Percentiles rank a stretch among this genome's conserved stretches.
These are phyloP conservation scores for Numenius arquata DNA, from an alignment of 2,113 vertebrate genomes.

Conservation along the genomic window DNA sequence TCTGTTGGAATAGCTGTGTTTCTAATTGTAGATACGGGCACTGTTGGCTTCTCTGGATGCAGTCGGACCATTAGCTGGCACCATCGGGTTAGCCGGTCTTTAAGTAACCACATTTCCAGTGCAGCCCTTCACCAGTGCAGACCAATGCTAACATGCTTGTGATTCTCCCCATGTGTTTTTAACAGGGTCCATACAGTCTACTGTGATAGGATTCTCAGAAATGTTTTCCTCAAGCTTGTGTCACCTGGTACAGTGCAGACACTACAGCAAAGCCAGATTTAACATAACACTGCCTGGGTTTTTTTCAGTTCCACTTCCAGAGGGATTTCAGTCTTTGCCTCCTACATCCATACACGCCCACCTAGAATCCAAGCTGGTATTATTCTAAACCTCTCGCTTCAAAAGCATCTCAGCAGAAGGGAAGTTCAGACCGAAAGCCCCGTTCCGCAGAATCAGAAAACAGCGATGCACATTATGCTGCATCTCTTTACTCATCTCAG, in stretches of 20 bases:
- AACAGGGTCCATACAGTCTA: not conserved
- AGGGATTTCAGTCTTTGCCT: not conserved
- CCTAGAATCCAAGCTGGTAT: not conserved
- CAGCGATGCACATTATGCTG: not conserved
- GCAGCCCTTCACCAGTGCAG: not conserved
- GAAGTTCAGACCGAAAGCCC: not conserved
- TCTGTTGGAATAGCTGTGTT: not conserved
- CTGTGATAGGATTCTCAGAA: not conserved
- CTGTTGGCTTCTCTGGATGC: not conserved
- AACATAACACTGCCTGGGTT: fast-evolving
- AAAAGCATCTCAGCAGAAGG: not conserved
- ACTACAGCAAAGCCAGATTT: not conserved
- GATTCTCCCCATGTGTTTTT: not conserved
- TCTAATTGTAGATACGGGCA: not conserved
- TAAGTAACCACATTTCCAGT: not conserved
- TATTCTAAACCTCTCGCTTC: not conserved
- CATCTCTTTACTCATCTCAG: not conserved
- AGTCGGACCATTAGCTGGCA: not conserved
- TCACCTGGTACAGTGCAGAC: not conserved
- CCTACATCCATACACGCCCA: not conserved
- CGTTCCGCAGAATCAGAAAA: not conserved
- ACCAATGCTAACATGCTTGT: not conserved
- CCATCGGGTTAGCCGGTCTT: not conserved
- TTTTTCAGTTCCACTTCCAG: not conserved
- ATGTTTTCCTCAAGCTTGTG: not conserved